These are phyloP conservation scores for Oryzias celebensis DNA, from an alignment of 2,113 vertebrate species.

Conservation along the genomic window DNA sequence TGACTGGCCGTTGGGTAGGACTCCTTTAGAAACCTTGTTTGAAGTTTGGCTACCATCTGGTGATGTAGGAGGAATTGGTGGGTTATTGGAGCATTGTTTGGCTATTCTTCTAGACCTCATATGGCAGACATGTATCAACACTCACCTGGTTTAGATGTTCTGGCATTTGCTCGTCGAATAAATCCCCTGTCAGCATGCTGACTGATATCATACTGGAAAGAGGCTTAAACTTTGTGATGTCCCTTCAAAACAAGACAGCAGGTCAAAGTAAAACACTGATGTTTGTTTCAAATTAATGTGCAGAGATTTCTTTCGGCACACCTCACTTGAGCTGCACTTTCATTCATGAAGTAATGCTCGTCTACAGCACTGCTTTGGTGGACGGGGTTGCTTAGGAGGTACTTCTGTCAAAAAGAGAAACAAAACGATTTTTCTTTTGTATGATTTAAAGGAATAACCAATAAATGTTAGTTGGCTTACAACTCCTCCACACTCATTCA, in stretches of 20 bases:
- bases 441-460: no score
- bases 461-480: no score
- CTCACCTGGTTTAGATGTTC: conserved; percentile 77
- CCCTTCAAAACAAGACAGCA: conserved; percentile 57
- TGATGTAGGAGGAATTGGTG: conserved; percentile 36
- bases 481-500: no score
- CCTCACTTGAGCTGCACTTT: conserved; percentile 81
- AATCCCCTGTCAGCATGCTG: conserved; percentile 76
- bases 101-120: conserved; percentile 6
- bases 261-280: background rate
- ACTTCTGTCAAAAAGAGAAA: conserved; percentile 66
- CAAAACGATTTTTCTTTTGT: background rate
- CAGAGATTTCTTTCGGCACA: conserved; percentile 34
- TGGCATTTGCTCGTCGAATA: conserved; percentile 74
- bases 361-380: conserved; percentile 81
- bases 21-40: conserved; percentile 76
- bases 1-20: conserved; percentile 77
- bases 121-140: conserved; percentile 10
- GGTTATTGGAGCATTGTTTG: conserved; percentile 31
- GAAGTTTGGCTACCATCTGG: conserved; percentile 78
- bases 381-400: conserved; percentile 78
- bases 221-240: conserved; percentile 78
- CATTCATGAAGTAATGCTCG: conserved; percentile 82
- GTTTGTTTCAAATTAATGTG: background rate
- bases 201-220: conserved; percentile 74